Evolutionary conservation across 2,888 invertebrate species (phyloP), one percentile per base, ranked within the genome.

Genomic region (Smittia sp.): DNA sequence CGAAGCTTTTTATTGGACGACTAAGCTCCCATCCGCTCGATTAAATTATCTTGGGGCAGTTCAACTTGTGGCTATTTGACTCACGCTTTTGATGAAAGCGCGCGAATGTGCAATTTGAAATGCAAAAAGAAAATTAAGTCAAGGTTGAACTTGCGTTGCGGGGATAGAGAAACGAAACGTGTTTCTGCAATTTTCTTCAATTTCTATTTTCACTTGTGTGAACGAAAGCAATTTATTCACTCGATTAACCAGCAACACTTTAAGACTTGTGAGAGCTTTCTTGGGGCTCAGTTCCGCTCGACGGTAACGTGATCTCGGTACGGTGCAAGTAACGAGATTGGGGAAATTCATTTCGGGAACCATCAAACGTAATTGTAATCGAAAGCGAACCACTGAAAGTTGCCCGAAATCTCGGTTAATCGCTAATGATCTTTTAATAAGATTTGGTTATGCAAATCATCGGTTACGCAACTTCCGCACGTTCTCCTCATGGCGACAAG

Each of bases 71-170:
- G 32, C 18, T 46, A 13, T 11, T 18, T 13, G 7, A 52, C 15
- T 13, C 52, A 52, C 3, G 15, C 18, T 20, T 4, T 9, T 1
- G 18, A 24, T 6, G 24, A 62, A 63, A 63, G 3, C 22, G 6
- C 9, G 22, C 32, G 38, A 32, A 22, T 20, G 18, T 54, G 25
- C 25, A 54, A 69, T 22, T 69, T 69, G 4, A 72, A 54, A 72
- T 58, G 62, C 20, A 58, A 72, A 54, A 58, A 72, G 54, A 41
- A 41, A 72, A 72, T 72, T 58, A 24, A 72, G 72, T 72, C 72
- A 72, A 72, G 72, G 72, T 72, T 72, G 72, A 72, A 69, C 27
- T 27, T 27, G 3, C 24, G 25, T 63, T 13, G 25, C 7, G 27
- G 27, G 25, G 25, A 69, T 6, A 68, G 38, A 54, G 54, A 54